Evolutionary conservation across 2,113 vertebrate genomes (phyloP).

Genomic region (Gopherus flavomarginatus): DNA sequence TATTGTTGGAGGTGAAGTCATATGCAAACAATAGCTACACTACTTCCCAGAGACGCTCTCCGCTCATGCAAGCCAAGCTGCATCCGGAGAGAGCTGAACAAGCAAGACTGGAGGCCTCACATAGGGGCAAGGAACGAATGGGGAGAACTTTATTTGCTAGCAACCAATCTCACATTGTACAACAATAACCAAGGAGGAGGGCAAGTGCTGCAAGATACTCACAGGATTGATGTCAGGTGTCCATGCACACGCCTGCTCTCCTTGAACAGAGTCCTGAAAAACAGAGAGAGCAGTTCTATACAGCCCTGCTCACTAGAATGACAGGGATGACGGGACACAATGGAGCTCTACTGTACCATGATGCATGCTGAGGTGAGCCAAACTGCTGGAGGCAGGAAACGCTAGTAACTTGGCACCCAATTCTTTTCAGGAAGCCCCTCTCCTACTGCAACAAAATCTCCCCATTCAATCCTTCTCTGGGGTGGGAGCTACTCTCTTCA

Average conservation of each 20-base stretch:
- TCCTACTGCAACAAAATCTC: background rate
- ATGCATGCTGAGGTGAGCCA: constrained; percentile 35
- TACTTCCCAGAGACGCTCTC: constrained; percentile 2
- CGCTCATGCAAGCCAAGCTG: background rate
- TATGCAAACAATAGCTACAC: background rate
- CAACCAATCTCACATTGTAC: background rate
- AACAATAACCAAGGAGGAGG: background rate
- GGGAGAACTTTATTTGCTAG: background rate
- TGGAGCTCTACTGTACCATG: constrained; percentile 45
- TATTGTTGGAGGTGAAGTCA: background rate
- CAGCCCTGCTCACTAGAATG: constrained; percentile 67
- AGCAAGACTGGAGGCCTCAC: background rate
- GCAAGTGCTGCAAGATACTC: constrained; percentile 76
- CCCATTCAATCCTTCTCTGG: background rate
- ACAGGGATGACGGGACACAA: constrained; percentile 68
- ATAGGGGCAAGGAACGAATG: background rate
- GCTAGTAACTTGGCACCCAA: background rate
- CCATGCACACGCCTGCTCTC: constrained; percentile 86
- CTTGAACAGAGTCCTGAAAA: constrained; percentile 86
- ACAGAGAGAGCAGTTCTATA: constrained; percentile 59
- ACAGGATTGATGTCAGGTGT: constrained; percentile 82
- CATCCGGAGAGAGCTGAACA: constrained; percentile 16
- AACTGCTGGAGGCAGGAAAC: constrained; percentile 10
- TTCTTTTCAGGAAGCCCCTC: constrained; percentile 18
- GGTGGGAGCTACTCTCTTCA: background rate